phyloP scores from a whole-genome alignment of 2,888 invertebrate genomes.

The Tetragonula carbonaria region DNA sequence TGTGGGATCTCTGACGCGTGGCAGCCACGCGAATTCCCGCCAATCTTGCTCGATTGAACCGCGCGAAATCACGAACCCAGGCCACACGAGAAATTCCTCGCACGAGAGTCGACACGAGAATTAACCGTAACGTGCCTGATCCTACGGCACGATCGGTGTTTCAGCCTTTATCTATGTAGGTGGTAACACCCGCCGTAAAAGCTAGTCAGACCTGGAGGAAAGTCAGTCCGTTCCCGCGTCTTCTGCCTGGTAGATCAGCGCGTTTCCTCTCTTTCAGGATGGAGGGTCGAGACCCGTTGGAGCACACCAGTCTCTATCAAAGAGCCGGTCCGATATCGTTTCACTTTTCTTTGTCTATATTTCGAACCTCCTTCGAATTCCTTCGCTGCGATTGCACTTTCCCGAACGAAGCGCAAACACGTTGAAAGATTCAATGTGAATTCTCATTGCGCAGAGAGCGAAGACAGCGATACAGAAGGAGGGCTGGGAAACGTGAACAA shows the following conservation, averaged over 20 bases:
- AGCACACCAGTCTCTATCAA: conserved; percentile 82
- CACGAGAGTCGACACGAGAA: conserved; percentile 67
- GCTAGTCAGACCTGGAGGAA: not conserved
- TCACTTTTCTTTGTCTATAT: not conserved
- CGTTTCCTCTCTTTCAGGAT: conserved; percentile 44
- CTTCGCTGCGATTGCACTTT: not conserved
- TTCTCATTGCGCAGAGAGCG: conserved; percentile 88
- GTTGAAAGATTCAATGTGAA: not conserved
- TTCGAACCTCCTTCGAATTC: too few relatives aligned
- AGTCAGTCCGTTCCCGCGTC: conserved; percentile 54
- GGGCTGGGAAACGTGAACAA: conserved; percentile 96
- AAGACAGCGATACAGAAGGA: conserved; percentile 96
- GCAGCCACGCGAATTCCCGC: conserved; percentile 65
- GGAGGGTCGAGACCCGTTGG: conserved; percentile 81
- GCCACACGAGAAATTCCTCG: conserved; percentile 61
- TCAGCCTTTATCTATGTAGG: conserved; percentile 63
- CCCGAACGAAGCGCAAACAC: not conserved
- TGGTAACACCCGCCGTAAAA: conserved; percentile 58
- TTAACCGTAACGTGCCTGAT: conserved; percentile 72
- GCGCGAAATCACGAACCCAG: conserved; percentile 71
- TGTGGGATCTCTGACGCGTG: conserved; percentile 60
- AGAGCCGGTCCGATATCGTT: conserved; percentile 76
- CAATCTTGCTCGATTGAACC: conserved; percentile 59
- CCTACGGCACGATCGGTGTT: conserved; percentile 62
- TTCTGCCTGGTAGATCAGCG: conserved; percentile 45